Evolutionary conservation across 2,888 invertebrate species (phyloP).

Genomic region (Endomychus coccineus): DNA sequence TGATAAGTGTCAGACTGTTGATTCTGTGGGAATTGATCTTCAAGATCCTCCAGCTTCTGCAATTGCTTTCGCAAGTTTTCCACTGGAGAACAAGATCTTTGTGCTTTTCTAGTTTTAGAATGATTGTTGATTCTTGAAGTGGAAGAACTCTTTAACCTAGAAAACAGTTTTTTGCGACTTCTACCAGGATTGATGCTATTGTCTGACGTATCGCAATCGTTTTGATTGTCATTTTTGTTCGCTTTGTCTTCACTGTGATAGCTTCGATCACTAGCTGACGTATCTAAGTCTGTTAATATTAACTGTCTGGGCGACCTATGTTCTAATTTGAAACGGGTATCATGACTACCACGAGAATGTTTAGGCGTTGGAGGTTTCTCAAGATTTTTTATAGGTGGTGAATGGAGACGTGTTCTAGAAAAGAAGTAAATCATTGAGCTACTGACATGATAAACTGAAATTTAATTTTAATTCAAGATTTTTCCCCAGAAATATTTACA

Average conservation of each 20-base stretch:
- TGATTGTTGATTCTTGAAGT: constrained; percentile 56
- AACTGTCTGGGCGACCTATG: constrained; percentile 35
- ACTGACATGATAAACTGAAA: no score
- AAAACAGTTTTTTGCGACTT: constrained; percentile 59
- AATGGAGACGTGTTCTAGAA: constrained; percentile 27
- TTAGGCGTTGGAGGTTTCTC: constrained; percentile 37
- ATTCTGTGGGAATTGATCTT: constrained; percentile 69
- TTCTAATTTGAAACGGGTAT: no score
- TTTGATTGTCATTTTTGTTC: constrained; percentile 32
- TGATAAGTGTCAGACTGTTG: constrained; percentile 66
- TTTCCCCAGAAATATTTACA: no score
- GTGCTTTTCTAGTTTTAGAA: constrained; percentile 46
- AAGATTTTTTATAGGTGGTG: constrained; percentile 24
- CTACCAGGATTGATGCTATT: constrained; percentile 47
- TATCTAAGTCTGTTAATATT: constrained; percentile 41
- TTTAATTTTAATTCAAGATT: no score
- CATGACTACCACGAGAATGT: constrained; percentile 36
- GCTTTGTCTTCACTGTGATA: constrained; percentile 42
- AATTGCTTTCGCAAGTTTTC: constrained; percentile 74
- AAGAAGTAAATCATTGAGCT: background rate
- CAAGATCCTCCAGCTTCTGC: constrained; percentile 72
- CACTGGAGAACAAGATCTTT: constrained; percentile 63
- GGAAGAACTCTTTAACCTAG: constrained; percentile 62
- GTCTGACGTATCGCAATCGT: constrained; percentile 48
- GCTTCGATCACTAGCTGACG: constrained; percentile 45